Conservation (phyloP, 2,113 vertebrate species). For the Pongo pygmaeus region DNA sequence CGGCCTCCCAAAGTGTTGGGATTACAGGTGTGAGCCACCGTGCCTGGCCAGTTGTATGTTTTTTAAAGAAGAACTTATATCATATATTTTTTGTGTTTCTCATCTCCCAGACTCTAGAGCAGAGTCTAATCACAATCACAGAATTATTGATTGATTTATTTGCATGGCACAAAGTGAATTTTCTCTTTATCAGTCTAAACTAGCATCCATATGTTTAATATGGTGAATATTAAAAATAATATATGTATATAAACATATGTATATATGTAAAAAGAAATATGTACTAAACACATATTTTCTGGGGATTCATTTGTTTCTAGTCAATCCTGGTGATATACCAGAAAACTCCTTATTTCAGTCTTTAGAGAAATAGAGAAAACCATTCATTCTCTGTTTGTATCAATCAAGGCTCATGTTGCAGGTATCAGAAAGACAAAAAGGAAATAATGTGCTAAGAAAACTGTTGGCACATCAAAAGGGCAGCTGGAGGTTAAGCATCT, state of each 20-base stretch:
- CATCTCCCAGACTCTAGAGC: neutral
- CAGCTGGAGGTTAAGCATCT: neutral
- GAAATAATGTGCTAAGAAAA: neutral
- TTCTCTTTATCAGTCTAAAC: neutral
- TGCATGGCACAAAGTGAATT: neutral
- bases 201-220: neutral
- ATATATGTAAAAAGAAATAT: neutral
- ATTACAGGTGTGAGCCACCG: no score
- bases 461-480: neutral
- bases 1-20: no score
- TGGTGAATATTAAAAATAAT: neutral
- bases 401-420: neutral
- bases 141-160: neutral
- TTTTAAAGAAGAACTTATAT: neutral
- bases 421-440: neutral
- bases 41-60: neutral
- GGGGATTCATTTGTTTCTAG: neutral
- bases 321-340: neutral
- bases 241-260: neutral
- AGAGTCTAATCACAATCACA: neutral
- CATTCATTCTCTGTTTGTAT: neutral
- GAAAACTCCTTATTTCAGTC: neutral
- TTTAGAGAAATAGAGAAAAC: neutral
- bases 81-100: neutral
- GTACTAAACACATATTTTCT: neutral